These are phyloP conservation scores for Centruroides sculpturatus DNA, from an alignment of 1,140 invertebrate species.

Conservation along the genomic window DNA sequence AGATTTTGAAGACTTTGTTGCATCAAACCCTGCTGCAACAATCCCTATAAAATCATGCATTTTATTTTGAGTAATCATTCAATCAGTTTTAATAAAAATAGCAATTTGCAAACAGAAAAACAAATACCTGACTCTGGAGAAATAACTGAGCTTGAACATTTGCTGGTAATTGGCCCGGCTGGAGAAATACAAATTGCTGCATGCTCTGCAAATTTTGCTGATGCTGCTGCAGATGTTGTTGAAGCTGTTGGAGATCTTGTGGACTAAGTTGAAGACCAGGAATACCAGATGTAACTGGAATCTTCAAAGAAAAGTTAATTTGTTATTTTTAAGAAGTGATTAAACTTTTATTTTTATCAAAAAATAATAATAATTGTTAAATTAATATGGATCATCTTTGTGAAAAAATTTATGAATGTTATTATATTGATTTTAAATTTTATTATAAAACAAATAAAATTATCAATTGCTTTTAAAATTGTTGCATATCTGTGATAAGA, in stretches of 20 bases:
- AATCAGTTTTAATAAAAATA: too few species aligned
- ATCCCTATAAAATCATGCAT: conserved; percentile 17
- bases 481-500: too few species aligned
- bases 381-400: too few species aligned
- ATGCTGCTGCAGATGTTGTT: conserved; percentile 33
- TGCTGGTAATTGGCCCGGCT: conserved; percentile 39
- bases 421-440: too few species aligned
- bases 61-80: too few species aligned
- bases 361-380: too few species aligned
- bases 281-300: conserved; percentile 12
- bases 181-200: conserved; percentile 55
- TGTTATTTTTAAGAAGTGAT: too few species aligned
- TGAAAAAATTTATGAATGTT: too few species aligned
- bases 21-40: conserved; percentile 24
- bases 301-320: background rate
- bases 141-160: conserved; percentile 50
- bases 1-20: conserved; percentile 25
- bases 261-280: conserved; percentile 34
- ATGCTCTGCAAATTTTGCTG: conserved; percentile 40
- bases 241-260: conserved; percentile 44
- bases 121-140: conserved; percentile 57
- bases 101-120: background rate
- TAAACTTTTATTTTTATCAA: too few species aligned
- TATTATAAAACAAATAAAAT: too few species aligned
- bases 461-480: too few species aligned